These are phyloP conservation scores for Heliconius himera DNA, from an alignment of 1,140 invertebrate genomes.

Conservation along the genomic window DNA sequence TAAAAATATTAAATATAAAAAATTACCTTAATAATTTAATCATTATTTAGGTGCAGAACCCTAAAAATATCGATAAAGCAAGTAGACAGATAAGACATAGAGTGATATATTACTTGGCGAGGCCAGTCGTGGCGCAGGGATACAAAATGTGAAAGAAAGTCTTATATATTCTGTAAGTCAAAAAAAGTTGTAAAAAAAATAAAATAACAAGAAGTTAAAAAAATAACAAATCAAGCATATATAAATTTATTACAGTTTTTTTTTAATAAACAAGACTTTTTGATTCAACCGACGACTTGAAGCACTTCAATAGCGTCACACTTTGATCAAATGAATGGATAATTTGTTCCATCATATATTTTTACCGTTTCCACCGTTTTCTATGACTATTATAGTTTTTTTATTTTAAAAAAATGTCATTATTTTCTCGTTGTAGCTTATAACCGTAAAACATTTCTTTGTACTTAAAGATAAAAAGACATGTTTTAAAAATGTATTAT, in stretches of 20 bases:
- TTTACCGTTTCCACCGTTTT: constrained; percentile 37
- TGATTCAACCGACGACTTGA: constrained; percentile 33
- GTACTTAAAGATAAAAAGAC: background rate
- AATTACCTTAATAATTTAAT: no score
- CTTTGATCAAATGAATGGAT: constrained; percentile 37
- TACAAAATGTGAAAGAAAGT: no score
- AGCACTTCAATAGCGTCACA: constrained; percentile 47
- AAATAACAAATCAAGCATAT: background rate
- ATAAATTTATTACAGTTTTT: constrained; percentile 17
- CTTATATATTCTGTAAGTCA: no score
- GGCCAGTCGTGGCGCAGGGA: no score
- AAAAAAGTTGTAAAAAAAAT: background rate
- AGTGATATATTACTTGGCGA: no score
- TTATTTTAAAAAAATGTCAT: constrained; percentile 21
- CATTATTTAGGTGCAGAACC: no score
- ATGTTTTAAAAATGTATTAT: background rate
- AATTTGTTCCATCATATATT: constrained; percentile 39
- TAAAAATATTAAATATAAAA: no score
- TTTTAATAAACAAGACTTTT: constrained; percentile 30
- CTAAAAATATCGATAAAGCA: no score
- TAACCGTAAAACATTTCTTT: constrained; percentile 9
- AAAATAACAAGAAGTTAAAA: background rate
- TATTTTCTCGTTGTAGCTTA: constrained; percentile 19
- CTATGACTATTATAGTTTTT: constrained; percentile 17
- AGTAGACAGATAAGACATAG: no score